Conservation (phyloP, 2,888 invertebrate genomes). For the Drosophila engyochracea region DNA sequence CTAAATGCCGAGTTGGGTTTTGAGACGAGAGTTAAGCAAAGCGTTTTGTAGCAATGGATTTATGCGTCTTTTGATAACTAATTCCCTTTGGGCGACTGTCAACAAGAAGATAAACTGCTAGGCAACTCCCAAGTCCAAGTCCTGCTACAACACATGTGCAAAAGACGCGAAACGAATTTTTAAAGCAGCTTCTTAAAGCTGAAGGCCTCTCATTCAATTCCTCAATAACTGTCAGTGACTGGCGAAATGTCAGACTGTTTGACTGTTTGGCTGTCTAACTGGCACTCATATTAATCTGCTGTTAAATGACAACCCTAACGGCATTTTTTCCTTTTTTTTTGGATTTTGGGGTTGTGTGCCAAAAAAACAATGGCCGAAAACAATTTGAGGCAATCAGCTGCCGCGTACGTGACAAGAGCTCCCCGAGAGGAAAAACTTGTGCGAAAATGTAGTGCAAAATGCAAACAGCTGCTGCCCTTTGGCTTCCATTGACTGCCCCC, state of each 20-base stretch:
- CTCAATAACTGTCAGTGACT: constrained; percentile 36
- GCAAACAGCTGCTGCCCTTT: constrained; percentile 70
- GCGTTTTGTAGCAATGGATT: constrained; percentile 63
- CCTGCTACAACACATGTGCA: constrained; percentile 30
- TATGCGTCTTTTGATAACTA: constrained; percentile 79
- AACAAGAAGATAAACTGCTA: constrained; percentile 75
- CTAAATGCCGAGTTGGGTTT: constrained; percentile 14
- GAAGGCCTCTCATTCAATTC: background rate
- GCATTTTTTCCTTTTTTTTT: constrained; percentile 10
- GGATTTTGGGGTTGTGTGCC: constrained; percentile 32
- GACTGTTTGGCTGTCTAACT: constrained; percentile 28
- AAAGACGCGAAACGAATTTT: background rate
- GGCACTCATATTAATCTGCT: constrained; percentile 64
- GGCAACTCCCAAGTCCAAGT: constrained; percentile 45
- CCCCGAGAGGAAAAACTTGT: constrained; percentile 18
- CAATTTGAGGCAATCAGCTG: constrained; percentile 79
- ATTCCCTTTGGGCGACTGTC: constrained; percentile 83
- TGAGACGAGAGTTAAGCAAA: constrained; percentile 22
- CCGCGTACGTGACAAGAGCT: constrained; percentile 58
- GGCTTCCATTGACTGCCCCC: constrained; percentile 22
- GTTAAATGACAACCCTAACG: constrained; percentile 54
- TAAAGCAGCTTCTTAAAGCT: constrained; percentile 33
- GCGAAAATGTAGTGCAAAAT: constrained; percentile 57
- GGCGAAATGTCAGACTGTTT: constrained; percentile 30
- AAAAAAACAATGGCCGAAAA: constrained; percentile 69